Evolutionary conservation across 1,140 invertebrate genomes (phyloP), one percentile per base, ranked within the genome.

Genomic region (Drosophila nasuta): DNA sequence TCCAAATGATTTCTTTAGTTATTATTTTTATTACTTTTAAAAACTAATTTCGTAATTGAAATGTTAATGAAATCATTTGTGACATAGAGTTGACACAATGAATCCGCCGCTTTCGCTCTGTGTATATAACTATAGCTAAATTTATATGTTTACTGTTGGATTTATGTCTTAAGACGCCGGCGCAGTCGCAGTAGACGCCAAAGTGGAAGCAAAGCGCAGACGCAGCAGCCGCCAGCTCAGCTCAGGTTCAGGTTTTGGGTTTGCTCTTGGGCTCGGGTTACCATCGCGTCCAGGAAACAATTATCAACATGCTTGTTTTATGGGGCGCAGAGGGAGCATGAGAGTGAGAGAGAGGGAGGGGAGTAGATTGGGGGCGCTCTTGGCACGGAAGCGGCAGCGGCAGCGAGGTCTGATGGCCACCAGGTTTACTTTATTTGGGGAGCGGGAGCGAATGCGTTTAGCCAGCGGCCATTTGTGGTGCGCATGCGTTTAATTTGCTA

Each of bases 61-160:
- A 51, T 28, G 25, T 30, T 3, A 52, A 52, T 30, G 4, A 1
- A 30, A 30, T 28, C 13, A 20, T 8, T 13, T 0, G 8, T 1
- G 8, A 4, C 15, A 17, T 15, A 1, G 1, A 3, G 20, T 5
- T 0, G 11, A 52, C 10, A 7, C 13, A 35, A 54, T 15, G 2
- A 15, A 35, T 11, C 30, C n/a, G 5, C n/a, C 7, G 51, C 35
- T 79, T 85, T 85, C 60, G 71, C 49, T 65, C 68, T n/a, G 59
- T 86, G 79, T 46, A 69, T 4, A 15, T 52, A 88, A 70, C 56
- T 66, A 88, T 77, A 80, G 68, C 73, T 88, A 88, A 87, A 87
- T 87, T 87, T 87, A 87, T 87, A 88, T 87, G 82, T 87, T 87
- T 88, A 83, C 80, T 79, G 65, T 88, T 88, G 80, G 73, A 87